These are phyloP conservation scores for Plebejus melissa DNA, from an alignment of 2,888 invertebrate genomes.

Conservation along the genomic window DNA sequence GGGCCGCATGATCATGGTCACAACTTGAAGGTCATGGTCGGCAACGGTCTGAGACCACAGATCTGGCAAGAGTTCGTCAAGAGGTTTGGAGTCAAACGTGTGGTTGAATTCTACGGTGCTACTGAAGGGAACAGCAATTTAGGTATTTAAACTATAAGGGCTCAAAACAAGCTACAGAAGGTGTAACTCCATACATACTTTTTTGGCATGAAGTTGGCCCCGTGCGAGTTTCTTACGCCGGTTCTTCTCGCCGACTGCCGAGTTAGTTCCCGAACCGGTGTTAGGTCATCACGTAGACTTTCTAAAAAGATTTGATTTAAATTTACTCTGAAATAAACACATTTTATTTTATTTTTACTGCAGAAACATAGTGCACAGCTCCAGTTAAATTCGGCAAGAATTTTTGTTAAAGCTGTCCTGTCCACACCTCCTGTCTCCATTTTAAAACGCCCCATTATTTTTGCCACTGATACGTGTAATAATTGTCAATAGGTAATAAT, in stretches of 20 bases:
- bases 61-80: conserved; percentile 94
- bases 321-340: no score
- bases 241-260: no score
- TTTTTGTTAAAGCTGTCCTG: not conserved
- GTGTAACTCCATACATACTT: no score
- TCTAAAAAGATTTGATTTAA: no score
- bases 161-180: no score
- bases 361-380: no score
- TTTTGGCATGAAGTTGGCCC: no score
- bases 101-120: conserved; percentile 96
- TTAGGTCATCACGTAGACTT: no score
- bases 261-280: no score
- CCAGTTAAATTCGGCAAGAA: no score
- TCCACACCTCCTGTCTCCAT: not conserved
- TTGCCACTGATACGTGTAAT: not conserved
- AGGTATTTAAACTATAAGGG: conserved; percentile 57
- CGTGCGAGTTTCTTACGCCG: no score
- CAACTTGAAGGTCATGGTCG: conserved; percentile 88
- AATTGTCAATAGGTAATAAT: not conserved
- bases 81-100: conserved; percentile 82
- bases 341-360: no score
- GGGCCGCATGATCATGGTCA: conserved; percentile 82
- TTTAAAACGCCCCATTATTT: not conserved
- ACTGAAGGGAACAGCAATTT: conserved; percentile 98
- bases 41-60: conserved; percentile 94